These are phyloP conservation scores for Gallinago undulata DNA, from an alignment of 2,113 vertebrate genomes.

Conservation along the genomic window DNA sequence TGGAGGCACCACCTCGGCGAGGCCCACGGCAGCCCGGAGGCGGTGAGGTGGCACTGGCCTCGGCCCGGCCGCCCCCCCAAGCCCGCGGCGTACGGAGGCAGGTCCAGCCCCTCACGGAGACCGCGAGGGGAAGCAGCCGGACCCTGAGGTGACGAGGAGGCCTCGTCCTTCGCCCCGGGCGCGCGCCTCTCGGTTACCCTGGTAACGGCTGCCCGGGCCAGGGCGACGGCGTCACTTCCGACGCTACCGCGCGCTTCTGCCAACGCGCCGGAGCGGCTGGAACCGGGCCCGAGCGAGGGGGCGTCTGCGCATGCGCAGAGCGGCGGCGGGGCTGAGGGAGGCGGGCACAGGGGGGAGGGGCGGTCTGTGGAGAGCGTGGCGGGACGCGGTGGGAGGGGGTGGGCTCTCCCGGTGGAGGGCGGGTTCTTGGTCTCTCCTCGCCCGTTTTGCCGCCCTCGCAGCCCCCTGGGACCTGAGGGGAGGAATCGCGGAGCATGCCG, in stretches of 20 bases:
- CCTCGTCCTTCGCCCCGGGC: neutral
- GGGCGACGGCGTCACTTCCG: slow-evolving; percentile 39
- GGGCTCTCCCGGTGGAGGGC: rapidly evolving
- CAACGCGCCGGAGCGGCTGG: neutral
- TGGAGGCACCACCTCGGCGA: neutral
- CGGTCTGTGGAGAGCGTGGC: rapidly evolving
- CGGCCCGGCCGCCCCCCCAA: neutral
- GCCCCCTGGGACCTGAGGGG: no score
- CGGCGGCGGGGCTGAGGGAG: neutral
- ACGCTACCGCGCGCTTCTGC: no score
- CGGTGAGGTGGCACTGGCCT: neutral
- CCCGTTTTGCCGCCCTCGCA: neutral
- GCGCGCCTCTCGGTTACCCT: neutral
- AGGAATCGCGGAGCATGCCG: neutral
- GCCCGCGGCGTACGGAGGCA: neutral
- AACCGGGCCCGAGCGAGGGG: rapidly evolving
- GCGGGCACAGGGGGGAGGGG: neutral
- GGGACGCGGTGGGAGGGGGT: neutral
- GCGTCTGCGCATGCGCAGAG: rapidly evolving
- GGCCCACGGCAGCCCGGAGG: neutral
- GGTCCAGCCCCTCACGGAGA: neutral
- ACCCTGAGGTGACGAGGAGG: neutral
- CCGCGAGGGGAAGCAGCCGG: no score
- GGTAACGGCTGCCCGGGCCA: slow-evolving; percentile 61
- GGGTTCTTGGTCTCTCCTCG: rapidly evolving